Base-by-base conservation (phyloP, 2,888 invertebrate genomes). In the Ennomos fuscantarius region DNA sequence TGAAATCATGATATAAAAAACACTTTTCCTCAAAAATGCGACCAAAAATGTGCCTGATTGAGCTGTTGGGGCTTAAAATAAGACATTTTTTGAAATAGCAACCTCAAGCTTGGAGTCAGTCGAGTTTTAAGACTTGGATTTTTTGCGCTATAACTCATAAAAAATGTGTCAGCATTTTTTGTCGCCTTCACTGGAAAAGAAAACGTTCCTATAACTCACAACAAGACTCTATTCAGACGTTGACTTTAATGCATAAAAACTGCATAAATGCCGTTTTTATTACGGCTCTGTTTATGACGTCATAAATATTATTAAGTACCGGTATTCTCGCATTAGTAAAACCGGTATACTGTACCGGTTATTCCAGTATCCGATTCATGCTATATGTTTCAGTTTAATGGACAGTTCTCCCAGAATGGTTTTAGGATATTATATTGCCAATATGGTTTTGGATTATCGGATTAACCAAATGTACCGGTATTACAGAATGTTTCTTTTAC, bases 231-330 rank as follows among this genome's bases (percentile, higher is more conserved):
- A 59, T 59, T 41, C 53, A 55, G 60, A 58, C 58, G 41, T 37
- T 52, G 49, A 55, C 50, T 64, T 62, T 50, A 61, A 68, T 73
- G 74, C 70, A 73, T 72, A 78, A 79, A 78, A 80, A 80, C 70
- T 77, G 78, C 74, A 78, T 70, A 70, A 77, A 71, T 66, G 63
- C 66, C 66, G 55, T 65, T 76, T 80, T 78, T 77, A 76, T 73
- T 70, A 62, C 70, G 52, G 48, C 54, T 57, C 59, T 59, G 63
- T 78, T 78, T 79, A 80, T 70, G 70, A 70, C 62, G 57, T 65
- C 69, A 71, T 78, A 79, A 79, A 79, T 79, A 74, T 65, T 64
- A 63, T 58, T 55, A 65, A 70, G 70, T 58, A 47, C 57, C 57
- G 47, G 57, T 57, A 57, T 57, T 52, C 37, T 24, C 8, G 48